Percentiles rank a stretch among this genome's conserved stretches.
Conservation (phyloP, 2,888 invertebrate genomes). For the Pachycephus smyrnensis region DNA sequence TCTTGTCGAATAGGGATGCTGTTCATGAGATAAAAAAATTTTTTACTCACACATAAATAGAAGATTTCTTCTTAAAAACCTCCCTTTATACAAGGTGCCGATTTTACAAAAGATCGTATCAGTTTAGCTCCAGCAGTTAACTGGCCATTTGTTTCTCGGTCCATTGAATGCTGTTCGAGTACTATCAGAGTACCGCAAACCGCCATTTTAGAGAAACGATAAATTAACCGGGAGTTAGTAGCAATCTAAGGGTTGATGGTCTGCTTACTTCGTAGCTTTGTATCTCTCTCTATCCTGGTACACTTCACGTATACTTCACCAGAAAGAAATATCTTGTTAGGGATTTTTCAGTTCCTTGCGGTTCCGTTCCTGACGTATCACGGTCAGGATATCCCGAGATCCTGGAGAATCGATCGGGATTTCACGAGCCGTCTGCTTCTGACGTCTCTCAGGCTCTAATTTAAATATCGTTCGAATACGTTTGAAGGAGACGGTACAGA, state of each 20-base stretch:
- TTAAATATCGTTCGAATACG: slow-evolving; percentile 34
- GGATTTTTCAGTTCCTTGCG: neutral
- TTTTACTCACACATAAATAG: neutral
- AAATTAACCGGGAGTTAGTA: slow-evolving; percentile 50
- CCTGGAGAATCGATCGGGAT: neutral
- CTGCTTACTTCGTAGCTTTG: neutral
- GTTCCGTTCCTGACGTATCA: neutral
- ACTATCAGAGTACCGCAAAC: neutral
- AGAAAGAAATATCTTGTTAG: neutral
- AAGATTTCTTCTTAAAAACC: neutral
- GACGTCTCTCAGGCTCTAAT: slow-evolving; percentile 32
- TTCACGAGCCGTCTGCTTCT: slow-evolving; percentile 5
- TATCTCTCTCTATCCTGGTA: neutral
- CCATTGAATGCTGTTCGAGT: neutral
- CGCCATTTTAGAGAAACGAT: slow-evolving; percentile 27
- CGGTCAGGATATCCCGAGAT: neutral
- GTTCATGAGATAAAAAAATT: neutral
- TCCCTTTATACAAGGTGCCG: neutral
- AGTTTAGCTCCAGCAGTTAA: neutral
- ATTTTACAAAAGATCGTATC: neutral
- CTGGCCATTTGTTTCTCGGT: slow-evolving; percentile 35
- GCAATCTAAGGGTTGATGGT: slow-evolving; percentile 15
- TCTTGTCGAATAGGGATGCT: neutral
- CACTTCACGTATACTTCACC: neutral
- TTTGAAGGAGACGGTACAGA: slow-evolving; percentile 2